Evolutionary conservation across 2,113 vertebrate genomes (phyloP).

Genomic region (Amblyopsis rosae): DNA sequence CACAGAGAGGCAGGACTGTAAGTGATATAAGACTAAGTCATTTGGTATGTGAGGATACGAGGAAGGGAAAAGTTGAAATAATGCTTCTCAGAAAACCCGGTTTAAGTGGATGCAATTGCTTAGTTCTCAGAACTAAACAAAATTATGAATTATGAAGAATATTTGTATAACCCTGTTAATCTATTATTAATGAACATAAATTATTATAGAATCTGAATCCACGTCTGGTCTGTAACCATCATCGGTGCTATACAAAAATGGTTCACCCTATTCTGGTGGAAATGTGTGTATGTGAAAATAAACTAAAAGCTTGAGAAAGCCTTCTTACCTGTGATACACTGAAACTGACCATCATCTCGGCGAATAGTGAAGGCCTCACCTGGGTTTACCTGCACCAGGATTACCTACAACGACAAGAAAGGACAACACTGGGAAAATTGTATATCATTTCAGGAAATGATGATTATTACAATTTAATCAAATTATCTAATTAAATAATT

Average conservation of each 20-base stretch:
- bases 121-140: too few relatives aligned
- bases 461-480: too few relatives aligned
- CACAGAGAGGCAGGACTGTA: not conserved
- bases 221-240: too few relatives aligned
- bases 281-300: not conserved
- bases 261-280: too few relatives aligned
- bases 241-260: too few relatives aligned
- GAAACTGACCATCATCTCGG: constrained; percentile 98
- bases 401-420: constrained; percentile 83
- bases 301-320: not conserved
- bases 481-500: too few relatives aligned
- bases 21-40: not conserved
- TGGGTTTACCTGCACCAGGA: constrained; percentile 99
- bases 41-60: not conserved
- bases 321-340: constrained; percentile 97
- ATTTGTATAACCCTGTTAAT: too few relatives aligned
- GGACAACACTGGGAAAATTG: not conserved
- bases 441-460: not conserved
- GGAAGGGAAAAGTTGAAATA: not conserved
- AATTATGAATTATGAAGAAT: too few relatives aligned
- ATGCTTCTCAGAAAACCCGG: too few relatives aligned
- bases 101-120: too few relatives aligned
- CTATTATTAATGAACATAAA: too few relatives aligned
- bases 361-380: constrained; percentile 98
- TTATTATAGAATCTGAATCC: too few relatives aligned